Evolutionary conservation across 2,888 invertebrate species (phyloP).

Genomic region (Hedychridium roseum): DNA sequence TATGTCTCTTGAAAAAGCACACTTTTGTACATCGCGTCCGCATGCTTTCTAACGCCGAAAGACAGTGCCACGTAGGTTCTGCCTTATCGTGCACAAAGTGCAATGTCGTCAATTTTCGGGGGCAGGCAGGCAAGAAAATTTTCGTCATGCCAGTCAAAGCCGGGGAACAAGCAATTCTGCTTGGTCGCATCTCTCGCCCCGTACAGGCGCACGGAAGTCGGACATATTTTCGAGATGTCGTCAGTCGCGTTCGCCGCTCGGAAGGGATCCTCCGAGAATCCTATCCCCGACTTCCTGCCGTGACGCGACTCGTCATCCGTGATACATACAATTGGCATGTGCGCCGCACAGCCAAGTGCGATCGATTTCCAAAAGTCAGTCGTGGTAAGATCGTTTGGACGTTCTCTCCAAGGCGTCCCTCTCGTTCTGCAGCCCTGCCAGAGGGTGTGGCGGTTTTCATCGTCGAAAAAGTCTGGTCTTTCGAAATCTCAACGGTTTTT

Average conservation of each 20-base stretch:
- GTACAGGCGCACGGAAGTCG: constrained; percentile 12
- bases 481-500: constrained; percentile 28
- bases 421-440: neutral
- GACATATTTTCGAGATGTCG: constrained; percentile 15
- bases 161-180: neutral
- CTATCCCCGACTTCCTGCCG: neutral
- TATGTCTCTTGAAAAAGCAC: neutral
- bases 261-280: neutral
- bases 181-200: constrained; percentile 20
- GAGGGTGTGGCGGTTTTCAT: constrained; percentile 27
- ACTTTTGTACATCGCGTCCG: constrained; percentile 4
- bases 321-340: too few species aligned
- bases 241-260: neutral
- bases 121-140: neutral
- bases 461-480: constrained; percentile 17
- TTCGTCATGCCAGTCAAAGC: neutral
- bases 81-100: neutral
- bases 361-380: too few species aligned
- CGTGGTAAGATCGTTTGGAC: neutral
- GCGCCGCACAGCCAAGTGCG: too few species aligned
- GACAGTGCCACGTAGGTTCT: constrained; percentile 25
- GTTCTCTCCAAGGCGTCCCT: neutral
- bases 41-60: constrained; percentile 22
- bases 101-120: neutral
- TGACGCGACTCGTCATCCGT: neutral